phyloP scores from a whole-genome alignment of 2,888 invertebrate species.

The Sepioteuthis lessoniana region DNA sequence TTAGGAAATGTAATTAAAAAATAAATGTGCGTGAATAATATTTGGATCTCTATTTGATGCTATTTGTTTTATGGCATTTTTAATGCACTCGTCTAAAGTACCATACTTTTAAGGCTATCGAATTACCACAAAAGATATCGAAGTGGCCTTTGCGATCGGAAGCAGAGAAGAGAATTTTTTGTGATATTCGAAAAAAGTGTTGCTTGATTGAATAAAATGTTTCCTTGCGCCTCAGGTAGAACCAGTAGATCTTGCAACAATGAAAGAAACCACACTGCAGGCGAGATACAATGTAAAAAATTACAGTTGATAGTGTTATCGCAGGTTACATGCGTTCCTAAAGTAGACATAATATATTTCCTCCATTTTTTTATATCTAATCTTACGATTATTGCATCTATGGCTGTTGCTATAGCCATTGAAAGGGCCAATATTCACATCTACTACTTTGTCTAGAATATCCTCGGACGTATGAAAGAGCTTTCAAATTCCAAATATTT shows the following conservation, averaged over 20 bases:
- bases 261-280: not conserved
- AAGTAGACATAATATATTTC: not conserved
- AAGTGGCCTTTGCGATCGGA: not conserved
- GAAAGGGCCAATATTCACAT: too few species aligned
- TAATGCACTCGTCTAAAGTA: not conserved
- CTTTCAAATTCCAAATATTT: too few species aligned
- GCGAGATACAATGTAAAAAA: not conserved
- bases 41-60: not conserved
- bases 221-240: not conserved
- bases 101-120: not conserved
- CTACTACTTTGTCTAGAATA: too few species aligned
- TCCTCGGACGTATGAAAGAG: too few species aligned
- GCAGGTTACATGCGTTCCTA: not conserved
- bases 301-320: not conserved
- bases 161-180: not conserved
- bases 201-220: not conserved
- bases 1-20: too few species aligned
- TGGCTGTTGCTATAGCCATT: too few species aligned
- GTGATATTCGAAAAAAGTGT: not conserved
- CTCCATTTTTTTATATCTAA: too few species aligned
- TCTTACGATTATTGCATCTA: too few species aligned
- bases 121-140: slow-evolving; percentile 13
- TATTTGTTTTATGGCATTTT: not conserved
- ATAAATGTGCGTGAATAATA: too few species aligned
- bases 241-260: not conserved